These are phyloP conservation scores for Podarcis raffonei DNA, from an alignment of 2,113 vertebrate genomes.

Conservation along the genomic window DNA sequence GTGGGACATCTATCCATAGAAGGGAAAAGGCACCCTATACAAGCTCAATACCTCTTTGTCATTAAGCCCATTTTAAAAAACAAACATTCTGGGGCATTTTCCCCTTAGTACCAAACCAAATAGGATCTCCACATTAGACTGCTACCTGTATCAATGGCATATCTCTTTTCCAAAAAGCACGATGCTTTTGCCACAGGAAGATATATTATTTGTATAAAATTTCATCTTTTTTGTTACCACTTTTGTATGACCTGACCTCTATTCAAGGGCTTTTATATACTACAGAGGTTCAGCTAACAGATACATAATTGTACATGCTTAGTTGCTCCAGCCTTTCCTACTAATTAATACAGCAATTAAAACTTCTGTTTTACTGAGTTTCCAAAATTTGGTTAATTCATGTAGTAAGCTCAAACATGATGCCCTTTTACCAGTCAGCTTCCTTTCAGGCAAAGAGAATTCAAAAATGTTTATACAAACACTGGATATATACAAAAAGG, in stretches of 20 bases:
- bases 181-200: not conserved
- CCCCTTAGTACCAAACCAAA: no score
- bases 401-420: slow-evolving; percentile 12
- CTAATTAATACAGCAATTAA: not conserved
- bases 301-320: not conserved
- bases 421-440: not conserved
- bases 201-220: not conserved
- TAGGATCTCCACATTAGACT: not conserved
- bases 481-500: slow-evolving; percentile 18
- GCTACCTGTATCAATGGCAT: not conserved
- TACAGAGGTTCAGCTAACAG: not conserved
- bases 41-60: not conserved
- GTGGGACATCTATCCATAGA: not conserved
- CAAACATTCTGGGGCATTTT: no score
- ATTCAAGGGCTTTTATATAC: not conserved
- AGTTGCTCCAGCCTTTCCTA: not conserved
- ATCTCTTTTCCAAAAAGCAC: not conserved
- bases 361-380: not conserved
- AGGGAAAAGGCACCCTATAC: not conserved
- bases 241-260: not conserved
- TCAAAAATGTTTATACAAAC: not conserved
- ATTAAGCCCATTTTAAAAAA: no score
- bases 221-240: not conserved
- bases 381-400: slow-evolving; percentile 36
- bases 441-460: not conserved